Evolutionary conservation across 2,113 vertebrate species (phyloP), one percentile per base, ranked within the genome.

Genomic region (Stomatorhinus ivindoensis): DNA sequence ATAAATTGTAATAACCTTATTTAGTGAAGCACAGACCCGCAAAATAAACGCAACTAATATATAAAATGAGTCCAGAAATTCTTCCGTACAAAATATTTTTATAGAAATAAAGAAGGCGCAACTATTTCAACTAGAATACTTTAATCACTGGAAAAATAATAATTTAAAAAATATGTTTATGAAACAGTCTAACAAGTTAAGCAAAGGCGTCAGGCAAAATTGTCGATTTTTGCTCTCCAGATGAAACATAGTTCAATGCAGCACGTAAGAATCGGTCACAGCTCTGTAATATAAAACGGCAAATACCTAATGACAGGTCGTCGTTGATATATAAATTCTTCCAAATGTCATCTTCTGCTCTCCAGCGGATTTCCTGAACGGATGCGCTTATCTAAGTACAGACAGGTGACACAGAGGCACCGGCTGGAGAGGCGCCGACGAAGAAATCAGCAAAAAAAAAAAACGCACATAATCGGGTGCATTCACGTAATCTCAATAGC

Each of bases 401-500:
- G n/a, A 80, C 47, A 89, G 39, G 50, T 50, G 51, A 35, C 53
- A 44, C 42, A n/a, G 19, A 39, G 21, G 85, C 85, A 27, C 47
- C 47, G 48, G 47, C 27, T 39, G 58, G 55, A 55, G 58, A 51
- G 50, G 48, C 85, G 48, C 35, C 82, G 76, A 69, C n/a, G n/a
- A 69, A 24, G 82, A 47, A 47, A 50, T 50, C 24, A 50, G 46
- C 21, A 48, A 48, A 86, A 47, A 46, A 7, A 50, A 83, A 27
- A 87, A 87, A 19, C 50, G 51, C 24, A 86, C 35, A n/a, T 50
- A 86, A 86, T 90, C 76, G 50, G 55, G 90, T 86, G 73, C 88
- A 91, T 87, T 48, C 87, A 85, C 87, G 24, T 88, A 86, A 61
- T 89, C 89, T 55, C 83, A 90, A 87, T 87, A 89, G 89, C 90